These are phyloP conservation scores for Phragmatobia fuliginosa DNA, from an alignment of 2,888 invertebrate species.

Conservation along the genomic window DNA sequence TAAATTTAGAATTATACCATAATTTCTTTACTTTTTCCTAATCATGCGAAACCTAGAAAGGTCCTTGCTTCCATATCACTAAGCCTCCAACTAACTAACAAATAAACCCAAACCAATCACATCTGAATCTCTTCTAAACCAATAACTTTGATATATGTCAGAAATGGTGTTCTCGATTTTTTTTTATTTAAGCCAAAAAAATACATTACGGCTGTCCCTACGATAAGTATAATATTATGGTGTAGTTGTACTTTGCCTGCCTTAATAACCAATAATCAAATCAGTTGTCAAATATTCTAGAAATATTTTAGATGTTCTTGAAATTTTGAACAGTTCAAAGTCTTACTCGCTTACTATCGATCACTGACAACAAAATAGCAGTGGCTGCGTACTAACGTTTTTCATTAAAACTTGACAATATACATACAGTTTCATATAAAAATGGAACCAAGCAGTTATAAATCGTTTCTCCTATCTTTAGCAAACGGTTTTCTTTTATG, in stretches of 20 bases:
- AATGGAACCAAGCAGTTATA: not conserved
- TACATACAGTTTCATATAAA: not conserved
- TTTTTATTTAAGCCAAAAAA: not conserved
- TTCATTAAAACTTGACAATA: constrained; percentile 11
- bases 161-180: not conserved
- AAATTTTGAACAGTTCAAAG: not conserved
- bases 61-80: not conserved
- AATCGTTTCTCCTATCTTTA: not conserved
- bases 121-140: not conserved
- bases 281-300: not conserved
- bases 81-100: not conserved
- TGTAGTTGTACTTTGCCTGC: not conserved
- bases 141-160: not conserved
- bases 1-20: not conserved
- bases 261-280: not conserved
- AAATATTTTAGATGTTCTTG: too few species aligned
- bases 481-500: not conserved
- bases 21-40: not conserved
- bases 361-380: not conserved
- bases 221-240: not conserved
- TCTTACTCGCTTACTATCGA: not conserved
- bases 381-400: not conserved
- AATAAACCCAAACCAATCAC: not conserved
- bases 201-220: not conserved
- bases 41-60: not conserved